Evolutionary conservation across 2,888 invertebrate genomes (phyloP).

Genomic region (Melanostoma scalare): DNA sequence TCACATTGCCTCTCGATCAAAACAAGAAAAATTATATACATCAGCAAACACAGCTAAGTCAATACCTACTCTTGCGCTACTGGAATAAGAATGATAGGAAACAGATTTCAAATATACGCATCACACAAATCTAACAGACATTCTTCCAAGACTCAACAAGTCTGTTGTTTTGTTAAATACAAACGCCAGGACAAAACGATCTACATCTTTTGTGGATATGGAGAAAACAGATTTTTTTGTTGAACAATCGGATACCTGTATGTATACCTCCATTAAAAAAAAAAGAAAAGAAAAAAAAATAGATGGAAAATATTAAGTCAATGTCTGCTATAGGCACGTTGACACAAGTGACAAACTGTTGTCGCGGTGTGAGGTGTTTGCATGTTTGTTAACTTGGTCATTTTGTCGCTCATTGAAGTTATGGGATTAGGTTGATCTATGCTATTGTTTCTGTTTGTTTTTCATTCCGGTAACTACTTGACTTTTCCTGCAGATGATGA

Average conservation of each 20-base stretch:
- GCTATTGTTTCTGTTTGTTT: constrained; percentile 65
- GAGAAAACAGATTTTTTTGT: constrained; percentile 49
- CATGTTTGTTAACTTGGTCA: constrained; percentile 60
- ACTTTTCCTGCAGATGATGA: constrained; percentile 22
- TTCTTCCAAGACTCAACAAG: constrained; percentile 19
- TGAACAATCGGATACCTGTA: constrained; percentile 10
- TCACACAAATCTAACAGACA: constrained; percentile 24
- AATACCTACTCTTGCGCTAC: constrained; percentile 21
- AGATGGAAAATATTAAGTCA: constrained; percentile 28
- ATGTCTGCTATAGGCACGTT: constrained; percentile 59
- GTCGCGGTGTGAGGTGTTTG: constrained; percentile 38
- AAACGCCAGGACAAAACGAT: constrained; percentile 11
- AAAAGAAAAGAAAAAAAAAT: constrained; percentile 22
- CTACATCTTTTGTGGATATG: constrained; percentile 22
- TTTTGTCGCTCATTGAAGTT: constrained; percentile 55
- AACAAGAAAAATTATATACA: neutral
- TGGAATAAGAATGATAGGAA: constrained; percentile 30
- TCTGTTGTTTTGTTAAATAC: constrained; percentile 37
- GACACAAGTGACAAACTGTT: constrained; percentile 64
- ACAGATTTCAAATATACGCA: constrained; percentile 55
- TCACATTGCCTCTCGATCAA: constrained; percentile 38
- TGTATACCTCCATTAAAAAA: constrained; percentile 5
- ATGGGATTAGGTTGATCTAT: constrained; percentile 54
- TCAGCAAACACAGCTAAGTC: constrained; percentile 46
- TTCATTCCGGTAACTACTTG: constrained; percentile 26